A percentile compares a stretch with the other conserved stretches of the same genome.
Conservation (phyloP, 1,140 invertebrate species). For the Metopolophium dirhodum region DNA sequence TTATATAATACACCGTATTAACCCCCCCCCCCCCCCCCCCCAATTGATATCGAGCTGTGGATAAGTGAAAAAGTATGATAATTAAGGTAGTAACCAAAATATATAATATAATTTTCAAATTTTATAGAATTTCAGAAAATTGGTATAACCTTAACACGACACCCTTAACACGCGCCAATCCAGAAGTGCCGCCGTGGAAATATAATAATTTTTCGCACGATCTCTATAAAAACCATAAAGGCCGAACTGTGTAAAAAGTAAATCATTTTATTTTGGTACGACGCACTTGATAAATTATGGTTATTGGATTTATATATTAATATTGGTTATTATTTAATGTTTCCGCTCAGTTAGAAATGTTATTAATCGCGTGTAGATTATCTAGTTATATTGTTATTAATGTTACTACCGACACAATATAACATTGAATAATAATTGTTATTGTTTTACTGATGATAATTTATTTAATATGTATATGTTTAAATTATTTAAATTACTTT, state of each 20-base stretch:
- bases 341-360: background rate
- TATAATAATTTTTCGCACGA: background rate
- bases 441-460: background rate
- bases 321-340: background rate
- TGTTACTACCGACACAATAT: background rate
- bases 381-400: background rate
- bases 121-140: too few relatives aligned
- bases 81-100: too few relatives aligned
- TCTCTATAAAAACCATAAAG: background rate
- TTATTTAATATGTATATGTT: background rate
- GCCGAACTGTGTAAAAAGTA: too few relatives aligned
- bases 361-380: background rate
- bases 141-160: too few relatives aligned
- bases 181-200: background rate
- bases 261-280: background rate
- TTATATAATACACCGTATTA: too few relatives aligned
- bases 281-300: background rate
- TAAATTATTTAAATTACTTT: background rate
- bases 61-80: too few relatives aligned
- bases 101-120: too few relatives aligned
- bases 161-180: background rate
- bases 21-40: too few relatives aligned
- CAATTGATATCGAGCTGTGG: too few relatives aligned
- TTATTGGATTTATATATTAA: background rate
- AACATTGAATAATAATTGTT: background rate